phyloP scores from a whole-genome alignment of 1,140 invertebrate species.

The Ceratitis capitata region DNA sequence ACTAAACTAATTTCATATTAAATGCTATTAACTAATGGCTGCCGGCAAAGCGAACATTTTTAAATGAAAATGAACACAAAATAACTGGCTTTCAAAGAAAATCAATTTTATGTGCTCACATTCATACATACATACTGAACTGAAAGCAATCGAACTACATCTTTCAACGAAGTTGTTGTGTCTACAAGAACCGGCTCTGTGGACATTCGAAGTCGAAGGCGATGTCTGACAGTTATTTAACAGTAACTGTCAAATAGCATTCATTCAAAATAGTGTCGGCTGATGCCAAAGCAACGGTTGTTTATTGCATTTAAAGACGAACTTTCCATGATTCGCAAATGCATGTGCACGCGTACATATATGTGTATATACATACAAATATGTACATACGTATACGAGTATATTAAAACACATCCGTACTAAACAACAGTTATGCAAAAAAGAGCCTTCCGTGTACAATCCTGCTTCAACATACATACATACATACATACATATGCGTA shows the following conservation, averaged over 20 bases:
- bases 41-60: background rate
- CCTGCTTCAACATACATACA: background rate
- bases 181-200: background rate
- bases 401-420: background rate
- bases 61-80: background rate
- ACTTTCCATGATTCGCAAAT: background rate
- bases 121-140: background rate
- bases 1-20: background rate
- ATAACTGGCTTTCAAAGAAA: background rate
- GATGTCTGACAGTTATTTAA: background rate
- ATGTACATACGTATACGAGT: background rate
- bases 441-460: background rate
- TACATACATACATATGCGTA: background rate
- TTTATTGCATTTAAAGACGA: background rate
- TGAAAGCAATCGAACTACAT: background rate
- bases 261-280: background rate
- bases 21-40: background rate
- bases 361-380: too few species aligned
- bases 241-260: background rate
- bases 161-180: background rate
- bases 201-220: background rate
- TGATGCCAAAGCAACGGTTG: background rate
- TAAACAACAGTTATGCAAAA: constrained; percentile 7
- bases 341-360: too few species aligned
- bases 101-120: background rate